These are phyloP conservation scores for Lithophane socia DNA, from an alignment of 2,888 invertebrate species.

Conservation along the genomic window DNA sequence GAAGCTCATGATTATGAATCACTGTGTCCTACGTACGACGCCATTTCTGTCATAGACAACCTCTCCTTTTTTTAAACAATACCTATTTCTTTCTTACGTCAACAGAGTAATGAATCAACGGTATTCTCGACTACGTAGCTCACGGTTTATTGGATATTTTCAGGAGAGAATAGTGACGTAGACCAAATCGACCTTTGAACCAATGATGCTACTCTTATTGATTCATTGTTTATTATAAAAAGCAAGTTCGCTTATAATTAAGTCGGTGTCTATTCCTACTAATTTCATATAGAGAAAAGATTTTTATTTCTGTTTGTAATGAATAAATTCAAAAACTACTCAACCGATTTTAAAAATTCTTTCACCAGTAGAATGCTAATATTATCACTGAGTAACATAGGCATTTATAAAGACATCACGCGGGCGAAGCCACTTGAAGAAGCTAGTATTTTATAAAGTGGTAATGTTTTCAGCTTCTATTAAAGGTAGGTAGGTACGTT, in stretches of 20 bases:
- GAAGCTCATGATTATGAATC: slow-evolving; percentile 4
- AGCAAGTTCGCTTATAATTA: background rate
- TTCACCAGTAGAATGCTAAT: too few relatives aligned
- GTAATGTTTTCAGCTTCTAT: background rate
- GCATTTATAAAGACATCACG: too few relatives aligned
- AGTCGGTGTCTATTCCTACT: background rate
- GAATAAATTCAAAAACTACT: too few relatives aligned
- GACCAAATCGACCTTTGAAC: background rate
- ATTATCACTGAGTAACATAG: too few relatives aligned
- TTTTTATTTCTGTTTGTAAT: too few relatives aligned
- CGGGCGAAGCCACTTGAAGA: too few relatives aligned
- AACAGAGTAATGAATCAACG: slow-evolving; percentile 28
- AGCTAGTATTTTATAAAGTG: background rate
- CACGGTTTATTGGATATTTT: slow-evolving; percentile 16
- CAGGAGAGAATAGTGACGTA: slow-evolving; percentile 27
- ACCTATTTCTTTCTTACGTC: slow-evolving; percentile 20
- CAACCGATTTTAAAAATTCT: too few relatives aligned
- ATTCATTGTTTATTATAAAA: slow-evolving; percentile 4
- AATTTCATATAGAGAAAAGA: too few relatives aligned
- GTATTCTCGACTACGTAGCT: background rate
- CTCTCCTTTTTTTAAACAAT: slow-evolving; percentile 14
- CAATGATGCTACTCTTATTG: background rate
- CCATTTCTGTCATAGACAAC: slow-evolving; percentile 4
- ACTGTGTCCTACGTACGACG: background rate
- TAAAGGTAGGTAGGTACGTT: too few relatives aligned